Percentiles rank a stretch among this genome's conserved stretches.
Conservation (phyloP, 1,140 invertebrate species). For the Manduca sexta region DNA sequence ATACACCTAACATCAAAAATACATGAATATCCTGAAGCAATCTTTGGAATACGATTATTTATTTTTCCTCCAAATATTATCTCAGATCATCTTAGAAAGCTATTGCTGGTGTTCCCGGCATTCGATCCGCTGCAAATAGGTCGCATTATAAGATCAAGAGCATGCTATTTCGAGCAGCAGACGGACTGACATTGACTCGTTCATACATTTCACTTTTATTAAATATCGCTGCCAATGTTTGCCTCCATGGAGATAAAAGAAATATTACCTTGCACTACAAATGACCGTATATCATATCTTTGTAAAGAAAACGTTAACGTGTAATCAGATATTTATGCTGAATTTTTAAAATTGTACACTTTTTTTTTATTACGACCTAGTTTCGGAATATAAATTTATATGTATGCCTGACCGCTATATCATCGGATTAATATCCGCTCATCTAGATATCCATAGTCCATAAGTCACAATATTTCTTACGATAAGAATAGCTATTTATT, state of each 20-base stretch:
- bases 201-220: background rate
- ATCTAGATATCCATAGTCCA: no score
- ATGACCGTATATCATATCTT: background rate
- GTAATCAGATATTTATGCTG: background rate
- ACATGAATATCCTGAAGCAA: no score
- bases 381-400: no score
- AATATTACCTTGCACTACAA: background rate
- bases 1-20: no score
- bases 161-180: conserved; percentile 22
- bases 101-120: background rate
- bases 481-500: no score
- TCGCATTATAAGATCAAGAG: conserved; percentile 27
- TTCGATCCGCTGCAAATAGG: conserved; percentile 10
- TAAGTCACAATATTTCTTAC: no score
- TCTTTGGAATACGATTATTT: no score
- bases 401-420: no score
- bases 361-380: background rate
- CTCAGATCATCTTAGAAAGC: no score
- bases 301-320: background rate
- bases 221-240: background rate
- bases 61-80: no score
- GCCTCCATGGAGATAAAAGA: background rate
- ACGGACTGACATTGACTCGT: conserved; percentile 13
- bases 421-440: no score
- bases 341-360: background rate